Conservation (phyloP, 2,113 vertebrate species). For the Helogale parvula region DNA sequence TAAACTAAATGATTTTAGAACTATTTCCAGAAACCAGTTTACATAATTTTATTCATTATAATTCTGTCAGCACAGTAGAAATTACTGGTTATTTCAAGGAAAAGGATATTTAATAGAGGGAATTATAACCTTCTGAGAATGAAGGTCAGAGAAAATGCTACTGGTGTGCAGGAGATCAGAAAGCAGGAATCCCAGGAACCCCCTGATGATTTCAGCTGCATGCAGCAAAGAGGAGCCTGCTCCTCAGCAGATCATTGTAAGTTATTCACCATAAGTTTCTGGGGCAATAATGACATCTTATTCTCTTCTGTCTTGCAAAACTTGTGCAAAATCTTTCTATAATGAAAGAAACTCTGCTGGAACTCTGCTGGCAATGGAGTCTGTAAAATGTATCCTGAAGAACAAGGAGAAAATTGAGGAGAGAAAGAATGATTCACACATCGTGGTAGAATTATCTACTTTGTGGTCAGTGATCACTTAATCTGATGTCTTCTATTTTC, state of each 20-base stretch:
- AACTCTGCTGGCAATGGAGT: not conserved
- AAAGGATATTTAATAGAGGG: not conserved
- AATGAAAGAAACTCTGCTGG: not conserved
- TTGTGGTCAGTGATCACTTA: not conserved
- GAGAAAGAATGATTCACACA: not conserved
- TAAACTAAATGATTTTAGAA: slow-evolving; percentile 1
- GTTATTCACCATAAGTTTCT: not conserved
- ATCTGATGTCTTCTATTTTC: not conserved
- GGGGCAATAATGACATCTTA: not conserved
- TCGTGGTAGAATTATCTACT: not conserved
- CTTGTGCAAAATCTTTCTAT: not conserved
- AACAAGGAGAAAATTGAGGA: not conserved
- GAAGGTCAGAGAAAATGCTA: not conserved
- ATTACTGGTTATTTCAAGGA: not conserved
- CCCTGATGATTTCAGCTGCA: not conserved
- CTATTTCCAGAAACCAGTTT: not conserved
- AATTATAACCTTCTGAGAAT: not conserved
- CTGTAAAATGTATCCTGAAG: not conserved
- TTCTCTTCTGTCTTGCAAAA: not conserved
- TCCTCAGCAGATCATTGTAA: not conserved
- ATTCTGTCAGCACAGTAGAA: not conserved
- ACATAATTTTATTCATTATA: not conserved
- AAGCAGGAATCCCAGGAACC: not conserved
- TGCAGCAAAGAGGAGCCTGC: not conserved
- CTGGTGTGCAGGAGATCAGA: not conserved